phyloP scores from a whole-genome alignment of 1,140 invertebrate genomes.

The Ceratoteleas bidentatus region DNA sequence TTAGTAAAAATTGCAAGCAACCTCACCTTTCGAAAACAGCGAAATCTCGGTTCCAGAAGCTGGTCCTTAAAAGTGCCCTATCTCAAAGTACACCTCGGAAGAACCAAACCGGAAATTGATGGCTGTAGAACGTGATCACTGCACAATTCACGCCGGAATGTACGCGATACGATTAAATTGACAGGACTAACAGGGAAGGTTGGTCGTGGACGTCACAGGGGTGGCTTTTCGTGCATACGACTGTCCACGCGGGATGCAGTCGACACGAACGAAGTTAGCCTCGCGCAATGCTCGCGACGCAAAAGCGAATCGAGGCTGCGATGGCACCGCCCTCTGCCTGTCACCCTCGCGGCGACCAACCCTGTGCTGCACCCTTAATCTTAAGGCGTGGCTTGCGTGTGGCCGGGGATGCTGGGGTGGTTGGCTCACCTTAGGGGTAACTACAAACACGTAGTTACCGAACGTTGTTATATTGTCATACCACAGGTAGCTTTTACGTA shows the following conservation, averaged over 20 bases:
- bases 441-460: constrained; percentile 81
- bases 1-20: too few species aligned
- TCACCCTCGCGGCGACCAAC: constrained; percentile 77
- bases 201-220: constrained; percentile 45
- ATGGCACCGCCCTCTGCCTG: constrained; percentile 74
- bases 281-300: constrained; percentile 57
- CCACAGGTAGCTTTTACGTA: constrained; percentile 55
- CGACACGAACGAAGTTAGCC: constrained; percentile 35
- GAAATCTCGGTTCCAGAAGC: too few species aligned
- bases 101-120: too few species aligned
- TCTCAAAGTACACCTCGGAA: too few species aligned
- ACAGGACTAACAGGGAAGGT: constrained; percentile 29
- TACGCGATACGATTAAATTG: constrained; percentile 31
- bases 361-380: constrained; percentile 66
- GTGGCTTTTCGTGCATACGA: constrained; percentile 66
- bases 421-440: constrained; percentile 79
- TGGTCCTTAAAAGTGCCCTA: too few species aligned
- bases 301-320: constrained; percentile 58
- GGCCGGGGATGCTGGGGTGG: constrained; percentile 69
- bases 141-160: neutral
- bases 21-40: too few species aligned
- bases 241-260: constrained; percentile 67
- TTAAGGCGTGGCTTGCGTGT: constrained; percentile 72
- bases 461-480: constrained; percentile 79
- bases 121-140: too few species aligned